phyloP scores from a whole-genome alignment of 2,888 invertebrate species.

The Euproctis similis region DNA sequence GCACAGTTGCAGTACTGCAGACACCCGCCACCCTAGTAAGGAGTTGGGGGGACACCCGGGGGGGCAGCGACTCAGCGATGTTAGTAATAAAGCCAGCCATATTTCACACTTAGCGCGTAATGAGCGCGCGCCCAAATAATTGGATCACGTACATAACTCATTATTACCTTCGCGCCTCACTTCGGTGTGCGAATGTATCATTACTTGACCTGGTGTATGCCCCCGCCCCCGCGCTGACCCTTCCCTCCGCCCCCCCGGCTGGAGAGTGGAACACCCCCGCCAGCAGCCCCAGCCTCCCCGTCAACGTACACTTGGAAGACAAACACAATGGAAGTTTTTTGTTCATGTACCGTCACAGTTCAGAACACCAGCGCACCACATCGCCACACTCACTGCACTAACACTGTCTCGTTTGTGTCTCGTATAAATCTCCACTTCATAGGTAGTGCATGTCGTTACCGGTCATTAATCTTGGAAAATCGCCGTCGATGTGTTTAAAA shows the following conservation, averaged over 20 bases:
- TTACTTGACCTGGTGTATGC: conserved; percentile 40
- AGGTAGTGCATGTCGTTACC: no score
- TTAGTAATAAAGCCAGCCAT: conserved; percentile 72
- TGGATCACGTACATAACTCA: conserved; percentile 78
- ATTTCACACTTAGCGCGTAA: conserved; percentile 77
- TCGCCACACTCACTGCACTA: no score
- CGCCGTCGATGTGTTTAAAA: no score
- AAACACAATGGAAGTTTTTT: conserved; percentile 39
- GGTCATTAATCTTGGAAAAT: no score
- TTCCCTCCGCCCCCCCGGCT: neutral
- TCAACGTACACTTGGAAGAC: conserved; percentile 14
- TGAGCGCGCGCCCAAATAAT: conserved; percentile 77
- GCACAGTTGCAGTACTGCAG: conserved; percentile 64
- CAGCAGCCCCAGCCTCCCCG: no score
- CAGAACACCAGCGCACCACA: no score
- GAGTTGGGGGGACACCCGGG: conserved; percentile 3
- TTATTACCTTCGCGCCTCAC: conserved; percentile 74
- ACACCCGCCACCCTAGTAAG: conserved; percentile 17
- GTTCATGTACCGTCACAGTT: no score
- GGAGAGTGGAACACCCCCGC: no score
- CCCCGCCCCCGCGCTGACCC: conserved; percentile 9
- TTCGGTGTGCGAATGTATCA: conserved; percentile 67
- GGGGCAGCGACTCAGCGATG: conserved; percentile 51
- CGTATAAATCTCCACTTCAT: no score
- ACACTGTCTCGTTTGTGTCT: no score